Base-by-base conservation (phyloP, 2,888 invertebrate genomes). In the Epirrita christyi region DNA sequence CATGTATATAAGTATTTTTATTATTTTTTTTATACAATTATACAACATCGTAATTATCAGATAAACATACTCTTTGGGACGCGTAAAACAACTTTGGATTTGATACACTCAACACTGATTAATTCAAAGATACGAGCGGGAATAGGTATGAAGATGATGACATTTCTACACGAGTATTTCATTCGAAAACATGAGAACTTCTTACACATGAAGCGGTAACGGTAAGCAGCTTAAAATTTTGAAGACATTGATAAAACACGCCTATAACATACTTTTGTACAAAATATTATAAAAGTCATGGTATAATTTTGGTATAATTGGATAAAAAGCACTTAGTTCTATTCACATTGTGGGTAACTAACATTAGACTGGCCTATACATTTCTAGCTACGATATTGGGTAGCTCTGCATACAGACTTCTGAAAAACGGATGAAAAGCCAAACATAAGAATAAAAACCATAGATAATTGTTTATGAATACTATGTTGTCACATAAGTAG, bases 31-130 rank as follows among this genome's bases (percentile, higher is more conserved):
- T 90, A 84, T 86, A 92, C 87, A 91, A 89, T 89, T 88, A 88
- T 91, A 92, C 90, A 91, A 86, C 85, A 83, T 80, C 81, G 69
- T 83, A 61, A 77, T 82, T 80, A 81, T 80, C 83, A 80, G 79
- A 85, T 88, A 83, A 85, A 85, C 84, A 85, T 89, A 89, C 77
- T 91, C 91, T 92, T 91, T 92, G 91, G 91, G 85, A 84, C 81
- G 81, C 83, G 73, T 84, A 80, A 83, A 84, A 84, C 78, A 86
- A 87, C 91, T 91, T 91, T 90, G 90, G 90, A 83, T 83, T n/a
- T 81, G 72, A 76, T 78, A 75, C 74, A 81, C 71, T 71, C n/a
- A 73, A 71, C 69, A 55, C 57, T 51, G 59, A 55, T 56, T 49
- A 44, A 45, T 46, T 49, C 41, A 34, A 47, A n/a, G 46, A 28